Conservation (phyloP, 2,113 vertebrate genomes). For the Arenaria interpres region DNA sequence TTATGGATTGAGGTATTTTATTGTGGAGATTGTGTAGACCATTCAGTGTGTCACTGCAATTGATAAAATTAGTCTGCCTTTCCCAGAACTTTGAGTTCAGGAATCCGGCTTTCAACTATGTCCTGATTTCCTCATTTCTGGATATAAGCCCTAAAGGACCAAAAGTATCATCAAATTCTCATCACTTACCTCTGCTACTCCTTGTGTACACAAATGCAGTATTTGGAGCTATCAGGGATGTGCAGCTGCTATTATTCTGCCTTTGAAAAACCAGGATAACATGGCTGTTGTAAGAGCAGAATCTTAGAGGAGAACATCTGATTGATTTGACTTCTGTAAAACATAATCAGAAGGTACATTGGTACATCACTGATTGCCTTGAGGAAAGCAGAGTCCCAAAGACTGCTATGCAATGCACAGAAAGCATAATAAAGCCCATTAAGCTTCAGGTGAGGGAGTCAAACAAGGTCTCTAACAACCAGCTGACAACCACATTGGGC, state of each 20-base stretch:
- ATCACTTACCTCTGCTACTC: neutral
- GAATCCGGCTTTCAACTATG: neutral
- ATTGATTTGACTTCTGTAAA: slow-evolving; percentile 43
- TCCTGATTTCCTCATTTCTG: neutral
- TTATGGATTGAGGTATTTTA: neutral
- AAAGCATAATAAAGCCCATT: slow-evolving; percentile 24
- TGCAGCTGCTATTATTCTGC: neutral
- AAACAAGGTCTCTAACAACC: slow-evolving; percentile 32
- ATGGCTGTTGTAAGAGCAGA: neutral
- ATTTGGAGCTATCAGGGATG: neutral
- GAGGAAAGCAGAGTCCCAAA: slow-evolving; percentile 20
- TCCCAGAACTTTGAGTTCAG: neutral
- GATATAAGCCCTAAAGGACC: neutral
- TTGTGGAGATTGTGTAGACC: neutral
- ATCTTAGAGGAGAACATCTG: neutral
- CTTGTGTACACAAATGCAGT: neutral
- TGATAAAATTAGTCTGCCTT: neutral
- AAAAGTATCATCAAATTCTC: neutral
- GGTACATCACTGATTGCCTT: neutral
- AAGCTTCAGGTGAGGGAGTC: slow-evolving; percentile 36
- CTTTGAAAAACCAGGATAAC: neutral
- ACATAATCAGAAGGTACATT: neutral
- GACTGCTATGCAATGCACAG: neutral
- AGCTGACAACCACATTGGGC: neutral
- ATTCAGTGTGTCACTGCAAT: neutral